Evolutionary conservation across 1,140 invertebrate genomes (phyloP), one percentile per base, ranked within the genome.

Genomic region (Formica selysi): DNA sequence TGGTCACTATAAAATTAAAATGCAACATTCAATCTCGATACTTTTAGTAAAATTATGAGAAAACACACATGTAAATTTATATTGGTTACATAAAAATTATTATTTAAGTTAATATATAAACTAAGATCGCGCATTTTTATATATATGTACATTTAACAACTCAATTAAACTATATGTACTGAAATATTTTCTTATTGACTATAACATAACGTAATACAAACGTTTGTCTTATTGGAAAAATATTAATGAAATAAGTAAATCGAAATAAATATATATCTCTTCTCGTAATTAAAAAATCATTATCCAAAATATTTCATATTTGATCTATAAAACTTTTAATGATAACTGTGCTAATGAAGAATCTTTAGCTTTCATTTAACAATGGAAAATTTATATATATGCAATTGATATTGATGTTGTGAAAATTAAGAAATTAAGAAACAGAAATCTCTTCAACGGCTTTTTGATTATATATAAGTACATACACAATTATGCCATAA

Each of bases 41-140:
- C 44, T 51, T 26, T 70, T n/a, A 59, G 16, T 29, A 57, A 71
- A 70, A 19, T 11, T 71, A 29, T 57, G 22, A 54, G 26, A 48
- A 67, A 65, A 80, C 65, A 38, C 32, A 54, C 22, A 61, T 76
- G 36, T 80, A 70, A 80, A 70, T 5, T 41, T 80, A 6, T 70
- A 62, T 6, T 54, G 54, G 44, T 79, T 54, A 48, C 38, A 16
- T 57, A 57, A 80, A 22, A 59, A 41, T 57, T 22, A 38, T 41
- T 29, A 57, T 32, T 57, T 59, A 80, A 80, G 57, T 70, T 80
- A 80, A 80, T 26, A 80, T 26, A 10, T 81, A 32, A 81, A 81
- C 19, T 71, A 71, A 59, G 36, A 59, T 3, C 38, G 51, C 22
- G 26, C 16, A 48, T 16, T 80, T 57, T 7, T 68, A 41, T 54